Evolutionary conservation across 1,140 invertebrate genomes (phyloP), one percentile per base, ranked within the genome.

Genomic region (Sitobion miscanthi): DNA sequence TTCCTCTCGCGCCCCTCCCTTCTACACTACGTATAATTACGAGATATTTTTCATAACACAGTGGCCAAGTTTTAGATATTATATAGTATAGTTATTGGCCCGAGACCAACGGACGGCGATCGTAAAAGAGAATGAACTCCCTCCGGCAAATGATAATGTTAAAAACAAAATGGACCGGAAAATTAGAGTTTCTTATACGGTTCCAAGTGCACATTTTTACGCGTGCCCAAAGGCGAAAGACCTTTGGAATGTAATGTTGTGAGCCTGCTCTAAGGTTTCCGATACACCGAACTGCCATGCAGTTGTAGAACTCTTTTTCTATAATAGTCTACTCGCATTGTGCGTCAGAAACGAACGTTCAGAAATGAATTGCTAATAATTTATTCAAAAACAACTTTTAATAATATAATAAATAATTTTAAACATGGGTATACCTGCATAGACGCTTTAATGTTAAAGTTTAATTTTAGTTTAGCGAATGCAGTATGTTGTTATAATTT

Each of bases 131-230:
- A 93, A 86, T 23, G 82, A 93, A 42, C 49, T 35, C 82, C 49
- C 45, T 86, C 35, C 82, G 47, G 91, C 49, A 57, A 54, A 93
- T 86, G 77, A 93, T 93, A 86, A 86, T 86, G 91, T 93, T 86
- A 57, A 93, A 82, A 85, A 93, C 69, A 93, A 93, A 93, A 93
- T 93, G 91, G 91, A 85, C 91, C 91, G 91, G 91, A 93, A 93
- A 93, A 93, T 93, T 93, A 93, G 91, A 92, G 47, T 85, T 54
- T 93, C 82, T 14, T 45, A 69, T 93, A 85, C 17, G 38, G 77
- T 25, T 86, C 25, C 45, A n/a, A 35, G 91, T 38, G 38, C 17
- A 90, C 89, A 35, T 90, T 69, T 69, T 90, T 62, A 90, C 89
- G 54, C 45, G 54, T 45, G 57, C 89, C 88, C 25, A 25, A 89